Evolutionary conservation across 2,113 vertebrate genomes (phyloP).

Genomic region (Vombatus ursinus): DNA sequence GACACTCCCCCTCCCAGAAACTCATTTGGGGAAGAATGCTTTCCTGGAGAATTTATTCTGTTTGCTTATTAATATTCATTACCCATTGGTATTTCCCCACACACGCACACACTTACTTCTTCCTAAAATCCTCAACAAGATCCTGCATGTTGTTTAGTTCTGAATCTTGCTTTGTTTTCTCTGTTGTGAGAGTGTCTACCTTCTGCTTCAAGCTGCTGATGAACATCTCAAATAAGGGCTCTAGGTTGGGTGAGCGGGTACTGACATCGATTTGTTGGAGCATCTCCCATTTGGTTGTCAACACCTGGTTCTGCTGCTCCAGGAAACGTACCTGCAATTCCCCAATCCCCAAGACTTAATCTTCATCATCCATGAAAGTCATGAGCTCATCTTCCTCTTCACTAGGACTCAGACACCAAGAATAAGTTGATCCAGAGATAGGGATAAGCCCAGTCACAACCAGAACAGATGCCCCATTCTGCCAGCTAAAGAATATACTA

Average conservation of each 20-base stretch:
- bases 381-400: not conserved
- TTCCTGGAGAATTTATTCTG: not conserved
- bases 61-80: not conserved
- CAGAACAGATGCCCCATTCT: not conserved
- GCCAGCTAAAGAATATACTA: not conserved
- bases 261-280: conserved; percentile 81
- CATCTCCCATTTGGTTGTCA: conserved; percentile 89
- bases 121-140: conserved; percentile 91
- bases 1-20: not conserved
- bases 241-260: conserved; percentile 79
- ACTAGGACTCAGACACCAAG: not conserved
- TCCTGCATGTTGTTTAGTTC: conserved; percentile 90
- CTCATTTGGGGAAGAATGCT: not conserved
- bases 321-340: conserved; percentile 86
- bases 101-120: conserved; percentile 80
- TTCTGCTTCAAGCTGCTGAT: conserved; percentile 86
- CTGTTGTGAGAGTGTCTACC: conserved; percentile 83
- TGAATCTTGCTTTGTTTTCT: conserved; percentile 87
- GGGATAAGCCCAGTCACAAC: not conserved
- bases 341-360: not conserved
- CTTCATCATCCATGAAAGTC: not conserved
- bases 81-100: not conserved
- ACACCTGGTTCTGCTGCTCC: conserved; percentile 88
- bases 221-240: conserved; percentile 88
- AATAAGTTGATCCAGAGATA: not conserved